These are phyloP conservation scores for Platynereis dumerilii DNA, from an alignment of 2,888 invertebrate species.

Conservation along the genomic window DNA sequence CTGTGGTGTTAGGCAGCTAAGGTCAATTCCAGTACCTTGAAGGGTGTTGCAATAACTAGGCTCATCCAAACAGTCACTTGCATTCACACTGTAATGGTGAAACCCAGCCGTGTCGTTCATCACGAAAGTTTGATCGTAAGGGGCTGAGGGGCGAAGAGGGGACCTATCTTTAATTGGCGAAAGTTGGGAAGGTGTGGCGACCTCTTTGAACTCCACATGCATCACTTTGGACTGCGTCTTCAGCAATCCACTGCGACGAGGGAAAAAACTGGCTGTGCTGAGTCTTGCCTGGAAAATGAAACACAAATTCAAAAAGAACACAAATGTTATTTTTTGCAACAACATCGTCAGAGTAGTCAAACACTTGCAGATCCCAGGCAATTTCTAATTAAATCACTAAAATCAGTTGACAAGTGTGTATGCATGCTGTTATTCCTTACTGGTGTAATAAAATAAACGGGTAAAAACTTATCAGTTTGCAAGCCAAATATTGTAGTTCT, in stretches of 20 bases:
- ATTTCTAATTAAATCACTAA: too few species aligned
- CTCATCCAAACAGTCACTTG: conserved; percentile 18
- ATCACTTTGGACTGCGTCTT: conserved; percentile 20
- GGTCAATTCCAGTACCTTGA: conserved; percentile 6
- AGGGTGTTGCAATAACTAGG: conserved; percentile 20
- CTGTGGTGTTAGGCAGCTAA: too few species aligned
- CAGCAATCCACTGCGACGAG: conserved; percentile 26
- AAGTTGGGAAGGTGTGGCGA: conserved; percentile 32
- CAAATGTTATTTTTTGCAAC: not conserved
- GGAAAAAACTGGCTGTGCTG: conserved; percentile 13
- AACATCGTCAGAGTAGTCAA: not conserved
- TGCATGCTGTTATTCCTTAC: too few species aligned
- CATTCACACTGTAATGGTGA: conserved; percentile 33
- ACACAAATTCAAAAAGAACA: not conserved
- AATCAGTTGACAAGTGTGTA: too few species aligned
- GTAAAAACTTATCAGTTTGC: too few species aligned
- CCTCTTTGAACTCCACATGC: conserved; percentile 28
- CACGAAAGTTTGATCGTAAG: conserved; percentile 17
- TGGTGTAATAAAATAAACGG: too few species aligned
- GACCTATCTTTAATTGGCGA: conserved; percentile 24
- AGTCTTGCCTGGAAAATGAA: not conserved
- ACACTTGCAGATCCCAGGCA: not conserved
- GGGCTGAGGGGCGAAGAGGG: not conserved
- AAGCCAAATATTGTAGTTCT: too few species aligned
- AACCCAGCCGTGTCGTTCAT: conserved; percentile 23